Evolutionary conservation across 1,140 invertebrate genomes (phyloP).

Genomic region (Meloidogyne exigua): DNA sequence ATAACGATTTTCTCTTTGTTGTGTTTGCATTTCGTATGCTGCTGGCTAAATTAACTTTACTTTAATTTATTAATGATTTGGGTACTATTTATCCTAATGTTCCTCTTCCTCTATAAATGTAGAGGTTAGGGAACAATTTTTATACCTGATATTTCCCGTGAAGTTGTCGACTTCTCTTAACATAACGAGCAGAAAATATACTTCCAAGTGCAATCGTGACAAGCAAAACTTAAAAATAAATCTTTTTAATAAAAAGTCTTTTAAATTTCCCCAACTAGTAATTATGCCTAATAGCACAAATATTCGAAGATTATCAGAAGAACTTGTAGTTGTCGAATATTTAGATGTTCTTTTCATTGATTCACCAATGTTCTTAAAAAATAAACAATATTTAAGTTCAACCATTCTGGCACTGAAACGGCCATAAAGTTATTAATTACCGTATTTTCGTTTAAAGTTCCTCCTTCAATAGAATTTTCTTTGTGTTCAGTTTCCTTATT

Average conservation of each 20-base stretch:
- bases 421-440: neutral
- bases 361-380: neutral
- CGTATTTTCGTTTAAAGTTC: neutral
- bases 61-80: too few species aligned
- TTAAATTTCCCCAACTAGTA: neutral
- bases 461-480: neutral
- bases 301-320: slow-evolving; percentile 10
- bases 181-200: slow-evolving; percentile 29
- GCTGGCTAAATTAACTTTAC: neutral
- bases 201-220: slow-evolving; percentile 22
- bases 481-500: neutral
- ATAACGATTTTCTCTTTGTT: neutral
- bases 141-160: slow-evolving; percentile 33
- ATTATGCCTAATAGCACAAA: slow-evolving; percentile 9
- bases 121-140: too few species aligned
- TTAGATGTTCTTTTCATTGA: slow-evolving; percentile 10
- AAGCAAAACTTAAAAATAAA: slow-evolving; percentile 22
- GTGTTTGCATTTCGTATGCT: slow-evolving; percentile 25
- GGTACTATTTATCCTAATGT: too few species aligned
- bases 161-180: slow-evolving; percentile 30
- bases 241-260: neutral
- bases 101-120: too few species aligned
- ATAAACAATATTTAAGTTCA: too few species aligned
- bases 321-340: neutral
- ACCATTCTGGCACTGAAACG: too few species aligned